phyloP scores from a whole-genome alignment of 2,797 vertebrate genomes.

The Momotus momota region DNA sequence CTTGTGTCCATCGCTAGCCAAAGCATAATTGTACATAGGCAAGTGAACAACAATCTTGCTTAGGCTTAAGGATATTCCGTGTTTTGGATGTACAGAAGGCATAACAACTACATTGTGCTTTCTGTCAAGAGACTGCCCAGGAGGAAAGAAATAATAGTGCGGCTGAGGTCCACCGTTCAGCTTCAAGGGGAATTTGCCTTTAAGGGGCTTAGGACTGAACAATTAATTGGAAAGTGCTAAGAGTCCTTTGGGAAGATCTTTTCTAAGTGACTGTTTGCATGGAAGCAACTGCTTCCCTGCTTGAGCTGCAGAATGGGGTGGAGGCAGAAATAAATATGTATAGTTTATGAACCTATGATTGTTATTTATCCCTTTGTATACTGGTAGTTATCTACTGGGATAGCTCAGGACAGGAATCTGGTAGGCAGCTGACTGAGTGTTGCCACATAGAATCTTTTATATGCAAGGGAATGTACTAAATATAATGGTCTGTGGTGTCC shows the following conservation, averaged over 20 bases:
- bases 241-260: background rate
- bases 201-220: background rate
- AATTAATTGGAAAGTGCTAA: background rate
- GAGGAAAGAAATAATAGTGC: background rate
- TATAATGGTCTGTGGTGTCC: background rate
- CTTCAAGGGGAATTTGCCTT: background rate
- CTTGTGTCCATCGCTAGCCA: background rate
- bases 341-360: background rate
- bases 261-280: background rate
- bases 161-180: rapidly evolving
- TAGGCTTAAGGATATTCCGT: background rate
- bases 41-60: background rate
- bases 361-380: background rate
- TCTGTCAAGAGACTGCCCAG: background rate
- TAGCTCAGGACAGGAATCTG: background rate
- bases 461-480: background rate
- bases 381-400: background rate
- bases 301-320: background rate
- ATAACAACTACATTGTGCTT: background rate
- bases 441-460: background rate
- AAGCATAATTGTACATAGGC: background rate
- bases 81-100: background rate
- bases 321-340: background rate
- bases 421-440: background rate
- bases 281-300: background rate